phyloP scores from a whole-genome alignment of 2,113 vertebrate species.

The Equus quagga region DNA sequence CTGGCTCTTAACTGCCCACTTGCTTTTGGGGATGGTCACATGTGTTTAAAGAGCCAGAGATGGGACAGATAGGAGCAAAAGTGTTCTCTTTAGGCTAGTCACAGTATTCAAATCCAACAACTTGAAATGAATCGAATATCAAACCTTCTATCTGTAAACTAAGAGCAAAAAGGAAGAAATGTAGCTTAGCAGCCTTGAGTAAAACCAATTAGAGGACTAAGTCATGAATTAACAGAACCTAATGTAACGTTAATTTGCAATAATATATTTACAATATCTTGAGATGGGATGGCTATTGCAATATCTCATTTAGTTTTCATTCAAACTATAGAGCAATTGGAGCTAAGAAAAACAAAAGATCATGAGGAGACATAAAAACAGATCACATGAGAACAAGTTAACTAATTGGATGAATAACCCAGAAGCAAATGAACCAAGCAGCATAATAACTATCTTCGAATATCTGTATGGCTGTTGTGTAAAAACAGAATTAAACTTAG shows the following conservation, averaged over 20 bases:
- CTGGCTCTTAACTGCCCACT: not conserved
- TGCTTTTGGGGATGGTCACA: not conserved
- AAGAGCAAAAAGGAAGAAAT: slow-evolving; percentile 4
- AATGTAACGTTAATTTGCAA: not conserved
- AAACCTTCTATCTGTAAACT: not conserved
- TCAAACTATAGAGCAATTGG: not conserved
- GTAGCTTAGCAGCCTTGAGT: not conserved
- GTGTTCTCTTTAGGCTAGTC: not conserved
- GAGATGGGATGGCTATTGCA: not conserved
- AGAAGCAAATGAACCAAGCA: not conserved
- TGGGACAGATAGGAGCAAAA: not conserved
- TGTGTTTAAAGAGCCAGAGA: not conserved
- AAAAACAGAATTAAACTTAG: not conserved
- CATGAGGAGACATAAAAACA: not conserved
- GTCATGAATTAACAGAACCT: not conserved
- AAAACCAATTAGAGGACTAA: slow-evolving; percentile 20
- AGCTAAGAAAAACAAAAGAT: not conserved
- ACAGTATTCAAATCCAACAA: not conserved
- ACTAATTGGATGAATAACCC: not conserved
- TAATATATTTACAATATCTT: not conserved
- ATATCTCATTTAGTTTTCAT: not conserved
- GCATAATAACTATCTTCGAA: not conserved
- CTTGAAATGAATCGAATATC: not conserved
- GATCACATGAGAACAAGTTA: not conserved
- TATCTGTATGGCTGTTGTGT: not conserved